Base-by-base conservation (phyloP, 2,888 invertebrate species). In the Julus scandinavius region DNA sequence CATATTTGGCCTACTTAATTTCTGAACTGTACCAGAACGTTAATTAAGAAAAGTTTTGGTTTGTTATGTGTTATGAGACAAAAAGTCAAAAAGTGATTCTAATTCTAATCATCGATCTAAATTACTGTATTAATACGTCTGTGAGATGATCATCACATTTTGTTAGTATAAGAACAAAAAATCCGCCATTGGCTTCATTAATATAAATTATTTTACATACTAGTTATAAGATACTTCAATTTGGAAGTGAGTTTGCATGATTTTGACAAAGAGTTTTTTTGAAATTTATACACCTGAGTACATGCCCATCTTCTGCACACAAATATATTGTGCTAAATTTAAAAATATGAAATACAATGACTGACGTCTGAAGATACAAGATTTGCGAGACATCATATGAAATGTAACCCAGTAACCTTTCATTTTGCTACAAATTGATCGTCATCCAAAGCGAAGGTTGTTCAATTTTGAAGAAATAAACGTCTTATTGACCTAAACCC, bases 381-480 rank as follows among this genome's bases (percentile, higher is more conserved):
- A 72, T 29, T 72, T 11, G 72, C 72, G 29, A 72, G 20, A 72
- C 72, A 72, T 72, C 72, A 29, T 20, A 20, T 9, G 72, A 72
- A 29, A 72, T 72, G 72, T 72, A 72, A 72, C 72, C 72, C 72
- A 72, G 29, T 72, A 72, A 72, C 72, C 72, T 20, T 72, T 72
- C 29, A 72, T 72, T 29, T 72, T 72, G 72, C 72, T 72, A 72
- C 72, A 72, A 72, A 72, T 72, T 72, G 72, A 72, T 72, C 29
- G 72, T 72, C 72, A 72, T 72, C 20, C 72, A 20, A 72, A 72
- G 72, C 72, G 72, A 72, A 72, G 72, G 72, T 72, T 72, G 72
- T 72, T 72, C 72, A 11, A 29, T 72, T 72, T 72, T 72, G 11
- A 11, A 20, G 9, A 72, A 29, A 72, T 29, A 72, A 45, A 45